These are phyloP conservation scores for Drosophila takahashii DNA, from an alignment of 1,140 invertebrate species.

Conservation along the genomic window DNA sequence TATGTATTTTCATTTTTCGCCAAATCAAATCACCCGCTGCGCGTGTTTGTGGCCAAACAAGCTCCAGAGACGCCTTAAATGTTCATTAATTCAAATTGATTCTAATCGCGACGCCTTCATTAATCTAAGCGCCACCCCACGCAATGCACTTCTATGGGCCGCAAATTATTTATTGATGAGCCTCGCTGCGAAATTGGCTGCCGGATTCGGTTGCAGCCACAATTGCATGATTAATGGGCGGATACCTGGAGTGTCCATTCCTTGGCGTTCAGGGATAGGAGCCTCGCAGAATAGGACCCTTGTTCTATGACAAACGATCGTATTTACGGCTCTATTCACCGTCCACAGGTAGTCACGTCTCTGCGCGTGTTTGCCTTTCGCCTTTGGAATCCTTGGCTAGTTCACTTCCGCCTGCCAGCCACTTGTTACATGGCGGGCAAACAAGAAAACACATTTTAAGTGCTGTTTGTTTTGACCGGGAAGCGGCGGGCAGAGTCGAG, in stretches of 20 bases:
- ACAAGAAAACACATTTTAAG: slow-evolving; percentile 66
- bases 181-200: slow-evolving; percentile 43
- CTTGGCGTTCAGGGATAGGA: not conserved
- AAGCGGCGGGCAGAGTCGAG: slow-evolving; percentile 19
- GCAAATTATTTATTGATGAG: slow-evolving; percentile 69
- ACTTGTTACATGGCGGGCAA: slow-evolving; percentile 66
- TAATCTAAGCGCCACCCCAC: slow-evolving; percentile 78
- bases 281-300: slow-evolving; percentile 9
- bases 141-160: slow-evolving; percentile 57
- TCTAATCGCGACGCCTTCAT: slow-evolving; percentile 73
- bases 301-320: slow-evolving; percentile 57
- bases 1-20: slow-evolving; percentile 5
- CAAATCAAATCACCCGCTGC: slow-evolving; percentile 44
- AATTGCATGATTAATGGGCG: slow-evolving; percentile 68
- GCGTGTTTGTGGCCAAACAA: slow-evolving; percentile 72
- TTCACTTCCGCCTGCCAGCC: slow-evolving; percentile 65
- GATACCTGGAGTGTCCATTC: slow-evolving; percentile 21
- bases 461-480: slow-evolving; percentile 64
- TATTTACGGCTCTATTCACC: slow-evolving; percentile 58
- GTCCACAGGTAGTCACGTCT: slow-evolving; percentile 47
- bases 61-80: slow-evolving; percentile 62
- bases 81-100: slow-evolving; percentile 81
- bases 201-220: slow-evolving; percentile 45
- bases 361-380: slow-evolving; percentile 40
- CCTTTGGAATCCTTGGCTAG: slow-evolving; percentile 45